Percentiles rank a stretch among this genome's conserved stretches.
These are phyloP conservation scores for Frieseomelitta varia DNA, from an alignment of 1,140 invertebrate species.

Conservation along the genomic window DNA sequence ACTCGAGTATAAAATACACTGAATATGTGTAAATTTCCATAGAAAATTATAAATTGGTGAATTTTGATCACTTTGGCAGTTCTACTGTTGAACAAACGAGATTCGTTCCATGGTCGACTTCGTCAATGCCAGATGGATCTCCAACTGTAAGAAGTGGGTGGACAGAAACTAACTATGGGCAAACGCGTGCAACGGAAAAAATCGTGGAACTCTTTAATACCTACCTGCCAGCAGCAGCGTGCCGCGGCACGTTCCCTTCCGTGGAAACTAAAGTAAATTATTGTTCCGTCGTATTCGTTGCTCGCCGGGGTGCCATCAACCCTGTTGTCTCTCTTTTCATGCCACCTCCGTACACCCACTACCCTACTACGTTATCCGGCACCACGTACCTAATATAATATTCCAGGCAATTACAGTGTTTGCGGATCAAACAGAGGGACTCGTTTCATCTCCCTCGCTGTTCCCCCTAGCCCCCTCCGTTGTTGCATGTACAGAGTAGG, in stretches of 20 bases:
- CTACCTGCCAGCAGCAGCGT: slow-evolving; percentile 70
- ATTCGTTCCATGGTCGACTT: background rate
- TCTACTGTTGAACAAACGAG: background rate
- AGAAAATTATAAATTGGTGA: too few relatives aligned
- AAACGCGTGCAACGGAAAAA: background rate
- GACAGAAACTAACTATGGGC: background rate
- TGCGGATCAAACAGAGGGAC: slow-evolving; percentile 82
- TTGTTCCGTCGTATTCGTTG: slow-evolving; percentile 62
- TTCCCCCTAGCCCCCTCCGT: slow-evolving; percentile 45
- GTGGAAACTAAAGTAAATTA: slow-evolving; percentile 69
- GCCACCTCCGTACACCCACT: slow-evolving; percentile 36
- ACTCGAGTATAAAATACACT: too few relatives aligned
- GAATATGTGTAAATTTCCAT: too few relatives aligned
- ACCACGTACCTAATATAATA: slow-evolving; percentile 81
- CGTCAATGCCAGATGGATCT: background rate
- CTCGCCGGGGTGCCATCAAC: slow-evolving; percentile 46
- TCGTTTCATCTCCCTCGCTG: slow-evolving; percentile 69
- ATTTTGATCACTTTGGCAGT: too few relatives aligned
- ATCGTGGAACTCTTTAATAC: slow-evolving; percentile 62
- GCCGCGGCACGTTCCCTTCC: slow-evolving; percentile 38
- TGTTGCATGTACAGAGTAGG: slow-evolving; percentile 37
- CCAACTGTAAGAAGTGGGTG: background rate
- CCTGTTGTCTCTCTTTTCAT: slow-evolving; percentile 46
- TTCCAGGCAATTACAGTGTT: slow-evolving; percentile 82
- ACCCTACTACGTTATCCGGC: slow-evolving; percentile 64